Evolutionary conservation across 2,797 vertebrate species (phyloP), one percentile per base, ranked within the genome.

Genomic region (Potorous gilbertii): DNA sequence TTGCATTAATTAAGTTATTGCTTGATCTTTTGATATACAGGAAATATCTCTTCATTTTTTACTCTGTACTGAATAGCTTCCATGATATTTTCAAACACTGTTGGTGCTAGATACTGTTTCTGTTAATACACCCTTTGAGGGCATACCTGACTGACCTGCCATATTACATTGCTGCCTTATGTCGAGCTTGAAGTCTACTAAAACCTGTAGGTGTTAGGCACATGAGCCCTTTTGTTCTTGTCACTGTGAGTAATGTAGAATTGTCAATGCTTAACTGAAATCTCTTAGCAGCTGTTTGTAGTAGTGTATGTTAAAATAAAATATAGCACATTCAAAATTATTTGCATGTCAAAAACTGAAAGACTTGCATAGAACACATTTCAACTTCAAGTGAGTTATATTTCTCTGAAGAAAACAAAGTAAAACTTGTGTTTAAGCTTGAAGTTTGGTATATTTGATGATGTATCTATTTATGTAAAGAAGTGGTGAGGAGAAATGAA

Each of bases 301-400:
- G 34, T 56, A 56, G 54, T 13, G 24, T 94, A 95, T 93, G 40
- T 97, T 97, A 96, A 97, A 96, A 94, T 96, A 93, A 91, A 91
- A 93, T 57, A 94, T 46, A 95, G 90, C 96, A 81, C 96, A 96
- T 92, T 95, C 90, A 95, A 94, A 96, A 93, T 97, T 95, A 96
- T 92, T 62, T 95, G 92, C 95, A 96, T 97, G 94, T 94, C 94
- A 92, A 96, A 97, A 97, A 54, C 94, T 95, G 94, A 50, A 96
- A 95, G 87, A 29, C 94, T 97, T 96, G 95, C 97, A 89, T 92
- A 96, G 96, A 96, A 97, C 96, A 40, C 57, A 96, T 97, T 57
- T 55, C 93, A 98, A 93, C 97, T 96, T 91, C 91, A 55, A 57
- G 55, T 95, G 81, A 96, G 87, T 97, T 93, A 94, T 95, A 96